phyloP scores from a whole-genome alignment of 1,140 invertebrate species.

The Hylyphantes graminicola region DNA sequence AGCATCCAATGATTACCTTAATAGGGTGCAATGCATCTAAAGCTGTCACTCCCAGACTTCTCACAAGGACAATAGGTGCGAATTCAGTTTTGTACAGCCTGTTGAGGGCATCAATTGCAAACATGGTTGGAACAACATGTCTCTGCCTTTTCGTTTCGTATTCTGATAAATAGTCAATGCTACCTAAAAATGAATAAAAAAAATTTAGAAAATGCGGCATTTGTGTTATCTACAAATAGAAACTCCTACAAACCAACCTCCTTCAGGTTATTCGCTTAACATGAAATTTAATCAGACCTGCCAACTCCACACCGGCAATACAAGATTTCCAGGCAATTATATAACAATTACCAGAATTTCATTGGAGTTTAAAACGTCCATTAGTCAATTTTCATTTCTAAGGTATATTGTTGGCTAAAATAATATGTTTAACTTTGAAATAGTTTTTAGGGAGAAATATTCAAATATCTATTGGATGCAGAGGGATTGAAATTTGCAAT shows the following conservation, averaged over 20 bases:
- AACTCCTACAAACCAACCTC: not conserved
- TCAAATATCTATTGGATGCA: too few relatives aligned
- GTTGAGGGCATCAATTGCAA: slow-evolving; percentile 88
- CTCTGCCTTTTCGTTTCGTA: slow-evolving; percentile 88
- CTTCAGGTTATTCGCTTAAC: too few relatives aligned
- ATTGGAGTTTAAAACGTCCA: too few relatives aligned
- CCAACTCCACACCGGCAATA: too few relatives aligned
- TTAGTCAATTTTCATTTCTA: too few relatives aligned
- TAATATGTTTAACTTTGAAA: too few relatives aligned
- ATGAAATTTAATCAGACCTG: too few relatives aligned
- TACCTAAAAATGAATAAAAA: slow-evolving; percentile 66
- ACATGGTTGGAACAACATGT: slow-evolving; percentile 88
- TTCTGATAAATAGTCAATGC: slow-evolving; percentile 76
- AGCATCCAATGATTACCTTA: slow-evolving; percentile 73
- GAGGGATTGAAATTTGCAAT: too few relatives aligned
- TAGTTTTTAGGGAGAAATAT: too few relatives aligned
- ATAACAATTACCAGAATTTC: too few relatives aligned
- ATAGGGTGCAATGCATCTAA: slow-evolving; percentile 82
- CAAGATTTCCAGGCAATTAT: too few relatives aligned
- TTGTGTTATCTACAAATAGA: not conserved
- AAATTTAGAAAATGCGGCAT: not conserved
- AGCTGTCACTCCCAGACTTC: slow-evolving; percentile 87
- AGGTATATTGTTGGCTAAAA: too few relatives aligned
- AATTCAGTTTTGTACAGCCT: slow-evolving; percentile 83
- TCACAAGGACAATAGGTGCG: slow-evolving; percentile 80